Evolutionary conservation across 2,888 invertebrate species (phyloP).

Genomic region (Epirrhoe tristata): DNA sequence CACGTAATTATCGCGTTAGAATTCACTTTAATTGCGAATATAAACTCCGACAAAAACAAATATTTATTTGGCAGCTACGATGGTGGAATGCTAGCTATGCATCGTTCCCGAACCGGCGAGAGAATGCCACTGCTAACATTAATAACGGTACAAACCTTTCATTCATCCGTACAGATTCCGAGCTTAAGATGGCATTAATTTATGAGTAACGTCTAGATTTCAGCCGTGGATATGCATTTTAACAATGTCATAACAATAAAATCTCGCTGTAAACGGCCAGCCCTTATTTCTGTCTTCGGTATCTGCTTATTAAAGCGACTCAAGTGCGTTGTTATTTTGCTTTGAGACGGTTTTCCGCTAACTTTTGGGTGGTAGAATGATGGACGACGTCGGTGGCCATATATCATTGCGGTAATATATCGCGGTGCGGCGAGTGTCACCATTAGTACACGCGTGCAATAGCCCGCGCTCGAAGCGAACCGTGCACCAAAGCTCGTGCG

Average conservation of each 20-base stretch:
- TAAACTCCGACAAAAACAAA: conserved; percentile 10
- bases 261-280: conserved; percentile 73
- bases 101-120: conserved; percentile 14
- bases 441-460: conserved; percentile 83
- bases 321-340: conserved; percentile 74
- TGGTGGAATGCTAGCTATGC: conserved; percentile 10
- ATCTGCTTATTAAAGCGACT: conserved; percentile 81
- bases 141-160: conserved; percentile 39
- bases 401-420: conserved; percentile 84
- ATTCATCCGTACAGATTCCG: conserved; percentile 38
- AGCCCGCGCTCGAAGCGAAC: conserved; percentile 62
- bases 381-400: conserved; percentile 80
- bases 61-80: conserved; percentile 13
- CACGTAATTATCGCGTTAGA: conserved; percentile 50
- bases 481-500: conserved; percentile 55
- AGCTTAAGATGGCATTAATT: conserved; percentile 50
- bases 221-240: conserved; percentile 66
- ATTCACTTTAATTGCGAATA: conserved; percentile 31
- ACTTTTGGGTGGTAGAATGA: conserved; percentile 85
- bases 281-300: conserved; percentile 84
- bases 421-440: conserved; percentile 83
- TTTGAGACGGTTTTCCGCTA: conserved; percentile 76
- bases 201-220: conserved; percentile 62
- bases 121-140: conserved; percentile 28
- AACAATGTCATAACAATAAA: conserved; percentile 82